Evolutionary conservation across 2,797 vertebrate genomes (phyloP), one percentile per base, ranked within the genome.

Genomic region (Geotrypetes seraphini): DNA sequence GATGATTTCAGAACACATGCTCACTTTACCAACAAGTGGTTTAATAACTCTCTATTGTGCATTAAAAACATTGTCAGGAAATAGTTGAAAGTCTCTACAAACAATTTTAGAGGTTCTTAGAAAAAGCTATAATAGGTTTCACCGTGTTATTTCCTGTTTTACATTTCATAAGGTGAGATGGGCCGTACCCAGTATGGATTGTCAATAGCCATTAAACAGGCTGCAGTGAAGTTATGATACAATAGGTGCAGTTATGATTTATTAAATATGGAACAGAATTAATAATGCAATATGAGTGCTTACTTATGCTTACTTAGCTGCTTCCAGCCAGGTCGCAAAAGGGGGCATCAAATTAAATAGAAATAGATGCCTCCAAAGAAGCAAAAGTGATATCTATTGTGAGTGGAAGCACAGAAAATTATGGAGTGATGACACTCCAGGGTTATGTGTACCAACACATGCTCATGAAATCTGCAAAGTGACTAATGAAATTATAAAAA

Each of bases 1-100:
- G 76, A 85, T 83, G 78, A 82, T 79, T 81, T 69, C 51, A 17
- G 71, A 83, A 80, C 63, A 71, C 74, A 75, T 69, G 66, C 67
- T 77, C 60, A 42, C 69, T 80, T 72, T 73, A 79, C 66, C 76
- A 78, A 82, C 75, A 70, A 78, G 66, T 57, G 19, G 19, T 52
- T 79, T 78, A 79, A 78, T 73, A 79, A 79, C 63, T 83, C 79
- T 84, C 79, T 28, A 22, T 63, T 75, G 76, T 75, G 60, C 67
- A 69, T 73, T 79, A 22, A 67, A 68, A 62, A 28, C 47, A 30
- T 59, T 70, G 65, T 76, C 73, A 69, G 62, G 59, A 76, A 78
- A 77, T 80, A 79, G 70, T 72, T 68, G 55, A 56, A 70, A 69
- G 62, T 34, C 35, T 29, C 48, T 48, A 33, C 43, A 57, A 72